Base-by-base conservation (phyloP, 2,888 invertebrate species). In the Ptychoptera contaminata region DNA sequence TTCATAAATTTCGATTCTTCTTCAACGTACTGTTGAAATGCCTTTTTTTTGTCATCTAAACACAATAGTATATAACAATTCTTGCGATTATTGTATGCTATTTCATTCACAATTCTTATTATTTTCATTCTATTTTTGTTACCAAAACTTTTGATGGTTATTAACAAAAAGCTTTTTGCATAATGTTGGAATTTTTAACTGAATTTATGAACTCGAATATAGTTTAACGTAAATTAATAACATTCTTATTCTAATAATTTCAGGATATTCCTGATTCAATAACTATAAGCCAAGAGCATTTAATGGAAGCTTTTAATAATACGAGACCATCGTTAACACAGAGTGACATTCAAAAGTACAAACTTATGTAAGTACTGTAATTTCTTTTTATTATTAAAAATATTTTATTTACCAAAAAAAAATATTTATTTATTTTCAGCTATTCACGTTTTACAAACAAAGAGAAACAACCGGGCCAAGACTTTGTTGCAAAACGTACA, bases 301-400 rank as follows among this genome's bases (percentile, higher is more conserved):
- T 91, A 42, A 59, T 73, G 48, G 70, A 71, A 45, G 81, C 86
- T 1, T 63, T 83, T 41, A 62, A 62, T 43, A 76, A 77, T 48
- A 86, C 86, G 30, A 76, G 77, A 46, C 88, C 91, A 0, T 88
- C 90, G 1, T 71, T 92, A 4, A 78, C 79, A 6, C 59, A 58
- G 12, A 64, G 72, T 29, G 90, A 91, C 58, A 72, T 76, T 50
- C 52, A 63, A 12, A 84, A 79, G 63, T 91, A 84, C 59, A 74
- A 80, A 52, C 71, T 66, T 58, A 82, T 86, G 87, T 90, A 63
- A 77, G 81, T 72, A n/a, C n/a, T n/a, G n/a, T n/a, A n/a, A n/a
- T 23, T 23, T 5, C 23, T 23, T 23, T 23, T 23, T 23, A 5
- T 23, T 23, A n/a, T n/a, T n/a, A n/a, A 5, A 23, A 23, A 5